phyloP scores from a whole-genome alignment of 2,888 invertebrate species.

The Fabriciana adippe region DNA sequence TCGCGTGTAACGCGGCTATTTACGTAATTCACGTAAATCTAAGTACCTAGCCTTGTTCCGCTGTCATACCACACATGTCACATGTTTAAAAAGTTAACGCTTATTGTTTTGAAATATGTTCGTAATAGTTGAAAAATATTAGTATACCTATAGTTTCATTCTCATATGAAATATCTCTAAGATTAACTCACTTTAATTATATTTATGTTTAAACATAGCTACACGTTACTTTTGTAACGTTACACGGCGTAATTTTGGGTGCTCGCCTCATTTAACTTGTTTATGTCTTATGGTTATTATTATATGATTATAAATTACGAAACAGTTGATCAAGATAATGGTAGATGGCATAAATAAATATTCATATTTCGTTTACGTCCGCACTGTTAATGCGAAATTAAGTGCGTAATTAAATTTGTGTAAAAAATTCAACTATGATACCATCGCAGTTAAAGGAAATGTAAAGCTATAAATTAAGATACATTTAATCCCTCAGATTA shows the following conservation, averaged over 20 bases:
- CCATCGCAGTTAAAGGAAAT: constrained; percentile 24
- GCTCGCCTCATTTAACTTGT: constrained; percentile 65
- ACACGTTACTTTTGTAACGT: constrained; percentile 45
- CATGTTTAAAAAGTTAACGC: constrained; percentile 3
- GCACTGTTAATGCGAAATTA: constrained; percentile 56
- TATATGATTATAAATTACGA: constrained; percentile 65
- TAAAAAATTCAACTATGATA: constrained; percentile 44
- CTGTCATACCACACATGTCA: constrained; percentile 21
- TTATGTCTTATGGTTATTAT: constrained; percentile 63
- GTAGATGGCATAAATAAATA: constrained; percentile 58
- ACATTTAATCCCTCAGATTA: constrained; percentile 66
- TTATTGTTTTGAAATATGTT: not conserved
- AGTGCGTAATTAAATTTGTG: constrained; percentile 48
- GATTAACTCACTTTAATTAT: constrained; percentile 2
- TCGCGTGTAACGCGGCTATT: constrained; percentile 66
- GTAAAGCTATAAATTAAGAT: constrained; percentile 46
- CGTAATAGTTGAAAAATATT: no score
- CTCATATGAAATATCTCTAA: not conserved
- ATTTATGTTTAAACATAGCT: constrained; percentile 41
- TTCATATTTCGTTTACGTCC: constrained; percentile 61
- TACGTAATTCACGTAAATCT: constrained; percentile 50
- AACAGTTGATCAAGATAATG: constrained; percentile 57
- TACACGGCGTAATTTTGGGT: constrained; percentile 57
- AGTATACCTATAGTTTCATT: no score
- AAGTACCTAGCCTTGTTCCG: constrained; percentile 43